Evolutionary conservation across 2,888 invertebrate species (phyloP), one percentile per base, ranked within the genome.

Genomic region (Agapetus fuscipes): DNA sequence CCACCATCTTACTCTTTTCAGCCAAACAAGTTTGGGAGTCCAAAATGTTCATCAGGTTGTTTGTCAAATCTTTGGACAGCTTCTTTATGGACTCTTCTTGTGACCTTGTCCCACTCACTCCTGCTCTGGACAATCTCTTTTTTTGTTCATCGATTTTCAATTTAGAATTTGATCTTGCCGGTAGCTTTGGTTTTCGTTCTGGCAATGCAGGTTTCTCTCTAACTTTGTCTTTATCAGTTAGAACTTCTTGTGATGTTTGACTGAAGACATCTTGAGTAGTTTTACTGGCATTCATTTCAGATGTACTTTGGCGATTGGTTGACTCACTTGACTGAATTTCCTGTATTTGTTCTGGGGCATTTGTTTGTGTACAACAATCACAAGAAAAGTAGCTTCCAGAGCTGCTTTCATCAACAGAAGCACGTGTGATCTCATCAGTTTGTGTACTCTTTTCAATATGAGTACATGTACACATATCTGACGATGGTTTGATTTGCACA

Each of bases 191-290:
- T 30, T 45, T 48, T 26, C 44, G 26, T 37, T 41, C 44, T 3
- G 44, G 44, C 12, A 45, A 30, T 34, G 41, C 41, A n/a, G 48
- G 48, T 35, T 48, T 48, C 15, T 37, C 42, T 29, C 12, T 28
- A 10, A 15, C 17, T 38, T n/a, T n/a, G n/a, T n/a, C n/a, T n/a
- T n/a, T n/a, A n/a, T n/a, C n/a, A n/a, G n/a, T n/a, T n/a, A n/a
- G n/a, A n/a, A n/a, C n/a, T n/a, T n/a, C n/a, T n/a, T n/a, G n/a
- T n/a, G n/a, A n/a, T n/a, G n/a, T n/a, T n/a, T n/a, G n/a, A 6
- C 20, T 20, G 5, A 9, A 9, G 9, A 20, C 20, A 20, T 17
- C 14, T 3, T 32, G 17, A 20, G 20, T 6, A n/a, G 17, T 12
- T 17, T 17, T 17, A 20, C 9, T 3, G 7, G 16, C 32, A 17